Conservation (phyloP, 1,140 invertebrate genomes). For the Araneus ventricosus region DNA sequence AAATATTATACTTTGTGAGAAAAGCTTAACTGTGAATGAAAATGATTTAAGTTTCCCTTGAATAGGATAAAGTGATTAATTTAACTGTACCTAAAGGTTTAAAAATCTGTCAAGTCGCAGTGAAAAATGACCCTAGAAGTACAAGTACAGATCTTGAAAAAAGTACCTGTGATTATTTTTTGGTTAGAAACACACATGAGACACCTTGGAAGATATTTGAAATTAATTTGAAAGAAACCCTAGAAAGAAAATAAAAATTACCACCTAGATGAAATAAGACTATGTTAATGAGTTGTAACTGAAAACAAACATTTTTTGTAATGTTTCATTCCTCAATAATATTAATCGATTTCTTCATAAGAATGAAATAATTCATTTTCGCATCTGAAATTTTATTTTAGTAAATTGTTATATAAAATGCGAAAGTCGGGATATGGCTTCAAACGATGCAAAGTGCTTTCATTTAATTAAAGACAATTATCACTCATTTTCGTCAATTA, state of each 20-base stretch:
- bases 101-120: slow-evolving; percentile 27
- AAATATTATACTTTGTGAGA: neutral
- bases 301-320: neutral
- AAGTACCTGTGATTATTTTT: neutral
- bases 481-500: too few species aligned
- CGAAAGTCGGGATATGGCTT: too few species aligned
- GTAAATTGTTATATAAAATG: too few species aligned
- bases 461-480: too few species aligned
- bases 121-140: slow-evolving; percentile 19
- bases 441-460: too few species aligned
- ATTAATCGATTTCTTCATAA: neutral
- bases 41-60: slow-evolving; percentile 26
- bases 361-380: neutral
- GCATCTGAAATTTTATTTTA: neutral
- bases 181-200: neutral
- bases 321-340: neutral
- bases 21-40: slow-evolving; percentile 1
- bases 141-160: neutral
- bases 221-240: neutral
- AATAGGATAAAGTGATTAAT: slow-evolving; percentile 43
- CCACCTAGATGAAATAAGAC: neutral
- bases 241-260: neutral
- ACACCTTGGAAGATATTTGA: neutral
- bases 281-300: neutral
- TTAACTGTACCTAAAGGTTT: slow-evolving; percentile 6